These are phyloP conservation scores for Pantherophis vulpinus DNA, from an alignment of 2,797 vertebrate species.

Conservation along the genomic window DNA sequence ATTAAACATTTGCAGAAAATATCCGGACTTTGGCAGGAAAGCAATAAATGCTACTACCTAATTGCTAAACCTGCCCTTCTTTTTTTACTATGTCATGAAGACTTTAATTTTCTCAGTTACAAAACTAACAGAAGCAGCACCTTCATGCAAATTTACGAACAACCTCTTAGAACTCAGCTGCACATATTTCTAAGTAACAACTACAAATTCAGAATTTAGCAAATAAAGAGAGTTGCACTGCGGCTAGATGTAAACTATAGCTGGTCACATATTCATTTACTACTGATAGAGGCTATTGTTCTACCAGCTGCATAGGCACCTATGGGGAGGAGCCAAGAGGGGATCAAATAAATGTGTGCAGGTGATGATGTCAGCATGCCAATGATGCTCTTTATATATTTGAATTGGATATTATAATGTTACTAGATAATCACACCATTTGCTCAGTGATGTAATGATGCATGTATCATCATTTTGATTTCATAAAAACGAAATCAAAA, in stretches of 20 bases:
- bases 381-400: not conserved
- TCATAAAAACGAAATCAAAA: not conserved
- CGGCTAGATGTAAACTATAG: not conserved
- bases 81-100: not conserved
- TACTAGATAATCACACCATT: not conserved
- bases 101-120: not conserved
- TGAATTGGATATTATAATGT: not conserved
- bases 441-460: not conserved
- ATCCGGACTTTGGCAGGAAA: slow-evolving; percentile 36
- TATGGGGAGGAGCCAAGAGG: not conserved
- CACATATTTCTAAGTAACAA: not conserved
- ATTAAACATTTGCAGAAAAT: slow-evolving; percentile 6
- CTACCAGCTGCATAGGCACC: not conserved
- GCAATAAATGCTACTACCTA: slow-evolving; percentile 12
- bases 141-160: not conserved
- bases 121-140: not conserved
- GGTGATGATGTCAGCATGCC: not conserved
- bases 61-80: slow-evolving; percentile 8
- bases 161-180: not conserved
- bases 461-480: not conserved
- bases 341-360: not conserved
- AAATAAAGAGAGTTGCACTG: not conserved
- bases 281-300: not conserved
- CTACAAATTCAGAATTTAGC: not conserved
- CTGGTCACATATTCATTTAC: not conserved